Evolutionary conservation across 1,140 invertebrate genomes (phyloP).

Genomic region (Episyrphus balteatus): DNA sequence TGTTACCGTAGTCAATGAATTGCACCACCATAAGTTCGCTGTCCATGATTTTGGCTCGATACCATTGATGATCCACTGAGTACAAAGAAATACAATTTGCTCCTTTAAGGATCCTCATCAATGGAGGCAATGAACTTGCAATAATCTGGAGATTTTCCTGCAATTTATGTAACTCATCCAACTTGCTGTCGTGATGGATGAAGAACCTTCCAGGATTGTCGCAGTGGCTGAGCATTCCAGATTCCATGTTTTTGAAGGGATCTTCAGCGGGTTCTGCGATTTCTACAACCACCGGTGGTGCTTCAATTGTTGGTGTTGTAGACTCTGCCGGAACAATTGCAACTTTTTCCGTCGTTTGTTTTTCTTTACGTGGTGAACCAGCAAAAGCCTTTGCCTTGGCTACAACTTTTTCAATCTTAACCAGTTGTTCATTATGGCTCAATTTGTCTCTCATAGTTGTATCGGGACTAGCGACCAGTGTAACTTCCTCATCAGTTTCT

Average conservation of each 20-base stretch:
- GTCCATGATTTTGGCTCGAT: conserved; percentile 67
- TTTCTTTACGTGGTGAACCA: background rate
- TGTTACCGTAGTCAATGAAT: conserved; percentile 77
- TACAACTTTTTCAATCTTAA: no score
- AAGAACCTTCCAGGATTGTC: conserved; percentile 56
- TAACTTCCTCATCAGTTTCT: conserved; percentile 21
- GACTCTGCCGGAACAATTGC: background rate
- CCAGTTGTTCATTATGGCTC: no score
- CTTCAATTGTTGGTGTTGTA: background rate
- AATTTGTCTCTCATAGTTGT: no score
- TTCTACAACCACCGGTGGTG: background rate
- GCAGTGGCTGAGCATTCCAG: conserved; percentile 49
- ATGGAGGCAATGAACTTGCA: conserved; percentile 37
- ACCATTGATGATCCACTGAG: conserved; percentile 63
- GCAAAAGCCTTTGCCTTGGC: background rate
- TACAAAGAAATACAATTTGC: conserved; percentile 61
- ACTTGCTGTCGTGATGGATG: conserved; percentile 44
- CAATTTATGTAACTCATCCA: conserved; percentile 41
- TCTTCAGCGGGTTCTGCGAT: conserved; percentile 8
- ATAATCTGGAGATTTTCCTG: conserved; percentile 49
- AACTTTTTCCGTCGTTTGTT: background rate
- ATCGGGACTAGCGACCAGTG: no score
- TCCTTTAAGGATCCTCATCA: conserved; percentile 47
- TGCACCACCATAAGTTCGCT: conserved; percentile 58
- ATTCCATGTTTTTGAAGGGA: conserved; percentile 31